phyloP scores from a whole-genome alignment of 2,113 vertebrate species.

The Crotalus horridus region DNA sequence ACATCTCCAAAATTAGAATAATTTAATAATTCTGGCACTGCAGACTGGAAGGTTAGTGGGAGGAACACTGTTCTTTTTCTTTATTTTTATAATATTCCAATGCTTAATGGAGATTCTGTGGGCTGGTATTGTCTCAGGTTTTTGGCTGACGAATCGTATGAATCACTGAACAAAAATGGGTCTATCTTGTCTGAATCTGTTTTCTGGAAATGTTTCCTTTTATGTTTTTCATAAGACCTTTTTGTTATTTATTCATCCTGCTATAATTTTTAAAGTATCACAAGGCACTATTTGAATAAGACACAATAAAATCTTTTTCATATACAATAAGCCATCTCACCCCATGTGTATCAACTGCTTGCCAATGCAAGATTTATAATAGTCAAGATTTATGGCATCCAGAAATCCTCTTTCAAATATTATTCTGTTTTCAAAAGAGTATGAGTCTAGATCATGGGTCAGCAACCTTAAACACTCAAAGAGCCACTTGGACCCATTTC shows the following conservation, averaged over 20 bases:
- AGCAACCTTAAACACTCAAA: no score
- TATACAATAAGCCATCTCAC: neutral
- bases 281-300: neutral
- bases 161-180: neutral
- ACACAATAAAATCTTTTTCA: neutral
- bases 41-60: neutral
- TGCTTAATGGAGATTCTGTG: neutral
- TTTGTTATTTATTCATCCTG: neutral
- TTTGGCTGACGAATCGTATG: neutral
- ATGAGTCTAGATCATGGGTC: accelerated
- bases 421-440: neutral
- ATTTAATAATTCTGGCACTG: neutral
- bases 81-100: neutral
- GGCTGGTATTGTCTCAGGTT: neutral
- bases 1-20: neutral
- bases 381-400: neutral
- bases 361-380: neutral
- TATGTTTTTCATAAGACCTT: neutral
- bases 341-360: neutral
- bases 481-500: no score
- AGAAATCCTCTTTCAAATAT: neutral
- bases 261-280: neutral
- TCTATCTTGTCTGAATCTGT: neutral
- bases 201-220: neutral
- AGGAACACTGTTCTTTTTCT: neutral